phyloP scores from a whole-genome alignment of 2,888 invertebrate species.

The Archips xylosteana region DNA sequence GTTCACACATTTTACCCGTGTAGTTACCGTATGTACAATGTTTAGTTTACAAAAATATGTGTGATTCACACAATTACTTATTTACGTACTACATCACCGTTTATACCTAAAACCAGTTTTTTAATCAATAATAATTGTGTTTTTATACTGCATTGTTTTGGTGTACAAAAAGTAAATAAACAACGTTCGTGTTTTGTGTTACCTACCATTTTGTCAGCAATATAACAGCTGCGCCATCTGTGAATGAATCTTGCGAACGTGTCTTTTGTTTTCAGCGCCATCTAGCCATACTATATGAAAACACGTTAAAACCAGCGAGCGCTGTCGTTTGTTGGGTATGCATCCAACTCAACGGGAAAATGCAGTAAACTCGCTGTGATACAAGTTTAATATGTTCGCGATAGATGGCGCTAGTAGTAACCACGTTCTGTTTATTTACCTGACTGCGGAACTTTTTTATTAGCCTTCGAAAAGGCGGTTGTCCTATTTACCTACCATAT shows the following conservation, averaged over 20 bases:
- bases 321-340: not conserved
- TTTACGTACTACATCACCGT: too few species aligned
- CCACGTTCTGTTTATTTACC: conserved; percentile 9
- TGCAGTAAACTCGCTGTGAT: not conserved
- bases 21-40: too few species aligned
- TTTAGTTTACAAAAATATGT: too few species aligned
- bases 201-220: not conserved
- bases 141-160: not conserved
- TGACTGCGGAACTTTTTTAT: conserved; percentile 15
- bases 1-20: too few species aligned
- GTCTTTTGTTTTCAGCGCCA: conserved; percentile 9
- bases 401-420: conserved; percentile 34
- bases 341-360: not conserved
- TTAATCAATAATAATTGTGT: too few species aligned
- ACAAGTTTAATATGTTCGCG: not conserved
- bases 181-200: not conserved
- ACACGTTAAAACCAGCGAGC: not conserved
- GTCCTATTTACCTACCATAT: too few species aligned
- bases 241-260: not conserved
- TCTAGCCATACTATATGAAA: not conserved
- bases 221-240: conserved; percentile 25
- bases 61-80: too few species aligned
- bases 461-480: too few species aligned
- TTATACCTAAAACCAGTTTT: too few species aligned
- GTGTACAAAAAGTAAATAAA: not conserved